Evolutionary conservation across 2,113 vertebrate species (phyloP).

Genomic region (Corythoichthys haematopterus): DNA sequence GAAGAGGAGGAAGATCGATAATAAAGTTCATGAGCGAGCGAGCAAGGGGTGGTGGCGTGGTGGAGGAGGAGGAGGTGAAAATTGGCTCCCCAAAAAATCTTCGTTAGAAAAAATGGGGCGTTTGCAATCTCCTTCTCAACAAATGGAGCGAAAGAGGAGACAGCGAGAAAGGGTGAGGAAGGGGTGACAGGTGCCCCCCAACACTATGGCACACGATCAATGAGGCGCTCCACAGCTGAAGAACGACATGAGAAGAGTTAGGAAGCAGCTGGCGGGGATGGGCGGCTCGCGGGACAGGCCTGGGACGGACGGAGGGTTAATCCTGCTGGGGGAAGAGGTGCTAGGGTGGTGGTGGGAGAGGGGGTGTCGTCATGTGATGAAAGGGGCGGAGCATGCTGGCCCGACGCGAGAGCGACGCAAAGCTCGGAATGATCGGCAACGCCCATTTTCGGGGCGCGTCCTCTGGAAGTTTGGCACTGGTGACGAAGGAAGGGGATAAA

Average conservation of each 20-base stretch:
- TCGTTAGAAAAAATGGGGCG: slow-evolving; percentile 62
- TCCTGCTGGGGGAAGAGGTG: slow-evolving; percentile 67
- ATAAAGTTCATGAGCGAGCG: slow-evolving; percentile 77
- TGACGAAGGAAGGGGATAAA: slow-evolving; percentile 28
- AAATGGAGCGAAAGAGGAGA: slow-evolving; percentile 72
- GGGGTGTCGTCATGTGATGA: slow-evolving; percentile 77
- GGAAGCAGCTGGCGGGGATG: slow-evolving; percentile 76
- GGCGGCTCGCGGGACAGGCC: slow-evolving; percentile 59
- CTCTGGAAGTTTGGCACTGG: slow-evolving; percentile 74
- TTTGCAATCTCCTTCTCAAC: slow-evolving; percentile 73
- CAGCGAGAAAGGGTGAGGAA: slow-evolving; percentile 46
- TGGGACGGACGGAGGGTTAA: slow-evolving; percentile 63
- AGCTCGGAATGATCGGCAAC: slow-evolving; percentile 46
- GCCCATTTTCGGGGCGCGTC: not conserved
- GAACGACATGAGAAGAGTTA: slow-evolving; percentile 77
- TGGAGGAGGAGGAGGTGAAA: slow-evolving; percentile 69
- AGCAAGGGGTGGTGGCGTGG: slow-evolving; percentile 31
- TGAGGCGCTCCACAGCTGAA: slow-evolving; percentile 77
- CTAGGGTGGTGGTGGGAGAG: slow-evolving; percentile 67
- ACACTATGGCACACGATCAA: slow-evolving; percentile 80
- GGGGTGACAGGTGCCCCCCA: slow-evolving; percentile 73
- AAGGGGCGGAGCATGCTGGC: slow-evolving; percentile 77
- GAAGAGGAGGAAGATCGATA: slow-evolving; percentile 76
- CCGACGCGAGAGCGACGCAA: slow-evolving; percentile 78
- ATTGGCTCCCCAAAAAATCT: slow-evolving; percentile 63